Evolutionary conservation across 2,888 invertebrate genomes (phyloP).

Genomic region (Ichneumoninae sp.): DNA sequence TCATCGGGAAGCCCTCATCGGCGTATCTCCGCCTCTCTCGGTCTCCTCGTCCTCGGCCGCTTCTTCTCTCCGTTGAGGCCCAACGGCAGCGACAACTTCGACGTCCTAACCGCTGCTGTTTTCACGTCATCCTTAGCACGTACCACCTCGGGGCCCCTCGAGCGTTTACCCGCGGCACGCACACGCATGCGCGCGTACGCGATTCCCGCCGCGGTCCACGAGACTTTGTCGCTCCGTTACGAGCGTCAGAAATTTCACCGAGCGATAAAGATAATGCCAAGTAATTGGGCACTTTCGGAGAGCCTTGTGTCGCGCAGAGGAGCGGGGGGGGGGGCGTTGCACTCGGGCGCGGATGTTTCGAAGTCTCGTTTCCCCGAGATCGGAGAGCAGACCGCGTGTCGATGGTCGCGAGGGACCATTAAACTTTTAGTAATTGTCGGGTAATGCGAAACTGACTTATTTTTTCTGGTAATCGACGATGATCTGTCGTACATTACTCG

Average conservation of each 20-base stretch:
- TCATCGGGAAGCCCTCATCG: constrained; percentile 7
- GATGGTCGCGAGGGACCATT: neutral
- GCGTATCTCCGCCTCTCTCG: neutral
- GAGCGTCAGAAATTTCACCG: constrained; percentile 32
- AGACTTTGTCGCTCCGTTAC: constrained; percentile 52
- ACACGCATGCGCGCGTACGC: neutral
- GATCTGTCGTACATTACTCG: neutral
- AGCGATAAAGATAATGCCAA: constrained; percentile 67
- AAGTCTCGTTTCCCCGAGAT: constrained; percentile 9
- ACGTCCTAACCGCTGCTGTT: constrained; percentile 12
- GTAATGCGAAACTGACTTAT: neutral
- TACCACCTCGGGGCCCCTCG: neutral
- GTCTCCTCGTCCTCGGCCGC: neutral
- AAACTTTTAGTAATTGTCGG: neutral
- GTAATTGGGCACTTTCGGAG: constrained; percentile 62
- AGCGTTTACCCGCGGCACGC: neutral
- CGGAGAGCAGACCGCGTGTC: neutral
- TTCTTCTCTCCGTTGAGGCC: neutral
- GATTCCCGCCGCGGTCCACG: neutral
- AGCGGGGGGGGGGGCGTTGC: neutral
- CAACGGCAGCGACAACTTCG: neutral
- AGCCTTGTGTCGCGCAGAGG: constrained; percentile 40
- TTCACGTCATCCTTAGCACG: constrained; percentile 54
- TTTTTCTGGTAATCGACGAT: neutral
- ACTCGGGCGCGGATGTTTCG: neutral